Base-by-base conservation (phyloP, 2,113 vertebrate species). In the Mustela lutreola region DNA sequence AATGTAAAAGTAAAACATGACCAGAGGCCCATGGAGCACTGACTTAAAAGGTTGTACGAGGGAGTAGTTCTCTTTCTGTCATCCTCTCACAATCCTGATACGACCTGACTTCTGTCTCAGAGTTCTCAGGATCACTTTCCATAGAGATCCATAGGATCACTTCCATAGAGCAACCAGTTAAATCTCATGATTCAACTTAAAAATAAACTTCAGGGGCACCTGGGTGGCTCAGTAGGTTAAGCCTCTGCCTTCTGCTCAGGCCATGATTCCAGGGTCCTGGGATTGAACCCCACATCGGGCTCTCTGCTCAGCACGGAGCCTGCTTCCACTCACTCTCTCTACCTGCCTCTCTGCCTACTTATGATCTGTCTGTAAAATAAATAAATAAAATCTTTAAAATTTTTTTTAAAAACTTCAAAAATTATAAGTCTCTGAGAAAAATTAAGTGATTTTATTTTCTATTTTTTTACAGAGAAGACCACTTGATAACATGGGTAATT, bases 31-130 rank as follows among this genome's bases (percentile, higher is more conserved):
- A 22, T 18, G 3, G 26, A 67, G 22, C 0, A 1, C 2, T 39
- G 48, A 19, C 15, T 5, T 24, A 4, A 7, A 31, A 16, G 26
- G 1, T 1, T 45, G 19, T 28, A 5, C 9, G 4, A 31, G 26
- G 36, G 6, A 6, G 11, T 42, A 33, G 2, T 0, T 18, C 7
- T 26, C 5, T 28, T 0, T 60, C 11, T 48, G 28, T 31, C 11
- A 62, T 7, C 14, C 11, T 3, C 0, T 56, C 16, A 33, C 6
- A 1, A 5, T 2, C 4, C 16, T n/a, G 36, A 48, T 8, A 9
- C 2, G 15, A 31, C 2, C 6, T 67, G 2, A 4, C 3, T 42
- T 12, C 6, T 5, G 31, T 65, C 39, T 50, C n/a, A n/a, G 2
- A 39, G 28, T 24, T 7, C 6, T 82, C 15, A 42, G 26, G 36